Evolutionary conservation across 37 sponge, comb jelly and placozoan species (phyloP), one percentile per base, ranked within the genome.

Genomic region (Axinella damicornis): DNA sequence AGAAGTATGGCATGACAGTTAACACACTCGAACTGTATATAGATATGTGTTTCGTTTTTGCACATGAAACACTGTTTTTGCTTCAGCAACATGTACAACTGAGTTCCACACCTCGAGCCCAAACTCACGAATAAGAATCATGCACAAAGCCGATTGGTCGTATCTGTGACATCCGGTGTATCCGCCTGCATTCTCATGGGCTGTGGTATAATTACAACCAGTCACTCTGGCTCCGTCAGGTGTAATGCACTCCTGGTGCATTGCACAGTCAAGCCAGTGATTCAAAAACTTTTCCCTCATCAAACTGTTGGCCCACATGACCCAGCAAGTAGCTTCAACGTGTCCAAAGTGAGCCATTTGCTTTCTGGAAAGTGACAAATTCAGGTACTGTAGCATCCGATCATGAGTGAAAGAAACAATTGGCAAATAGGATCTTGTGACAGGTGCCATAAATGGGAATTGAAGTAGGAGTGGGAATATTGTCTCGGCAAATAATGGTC

Each of bases 331-430:
- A 14, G 63, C 63, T 61, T 61, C 63, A 14, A 61, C 11, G 46
- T 46, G 46, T 46, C 46, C 46, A 46, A 46, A 46, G 9, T 46
- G 46, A 46, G 6, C 46, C 46, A 46, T 46, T 46, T 46, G 46
- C 46, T 46, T 46, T 27, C 74, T 73, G 28, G 74, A 39, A 5
- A 25, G 19, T 22, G 74, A 53, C 24, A 52, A 73, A n/a, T 73
- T 39, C 74, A 73, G 30, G 74, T 73, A 73, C 74, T 73, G 27
- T 14, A 73, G 25, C 74, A 73, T 73, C 0, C 56, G 53, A 28
- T 73, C 74, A 24, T 73, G 74, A 9, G 53, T 41, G 28, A 73
- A 9, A 46, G 46, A 46, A 46, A 46, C 46, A 46, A 46, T 46
- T 46, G 46, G 46, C 46, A 46, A 46, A 12, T 4, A 9, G 46